Percentiles rank a stretch among this genome's conserved stretches.
Evolutionary conservation across 2,888 invertebrate species (phyloP).

Genomic region (Parasteatoda lunata): DNA sequence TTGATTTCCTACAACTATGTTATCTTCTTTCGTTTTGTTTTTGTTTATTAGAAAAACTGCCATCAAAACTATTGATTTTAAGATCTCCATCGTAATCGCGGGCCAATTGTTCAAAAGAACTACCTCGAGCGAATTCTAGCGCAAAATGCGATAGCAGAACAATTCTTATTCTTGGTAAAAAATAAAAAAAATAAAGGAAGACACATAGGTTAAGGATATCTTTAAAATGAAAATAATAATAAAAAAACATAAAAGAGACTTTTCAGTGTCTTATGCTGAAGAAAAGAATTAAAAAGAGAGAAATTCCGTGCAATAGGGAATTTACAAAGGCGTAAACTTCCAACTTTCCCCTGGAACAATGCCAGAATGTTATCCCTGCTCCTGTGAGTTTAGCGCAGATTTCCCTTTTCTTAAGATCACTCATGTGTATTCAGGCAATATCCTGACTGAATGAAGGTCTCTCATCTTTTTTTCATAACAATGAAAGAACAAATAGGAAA

Average conservation of each 20-base stretch:
- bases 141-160: neutral
- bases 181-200: conserved; percentile 9
- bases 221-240: conserved; percentile 5
- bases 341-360: conserved; percentile 41
- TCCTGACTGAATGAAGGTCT: conserved; percentile 52
- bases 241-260: conserved; percentile 15
- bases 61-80: no score
- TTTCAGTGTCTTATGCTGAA: neutral
- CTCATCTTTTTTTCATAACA: conserved; percentile 20
- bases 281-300: conserved; percentile 46
- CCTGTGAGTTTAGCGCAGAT: conserved; percentile 35
- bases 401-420: conserved; percentile 45
- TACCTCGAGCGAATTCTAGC: neutral
- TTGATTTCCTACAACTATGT: no score
- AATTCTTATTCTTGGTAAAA: conserved; percentile 14
- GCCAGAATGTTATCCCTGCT: conserved; percentile 44
- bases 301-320: conserved; percentile 47
- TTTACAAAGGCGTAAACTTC: conserved; percentile 58
- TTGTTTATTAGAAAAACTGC: no score
- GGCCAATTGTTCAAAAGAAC: neutral
- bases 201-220: conserved; percentile 27
- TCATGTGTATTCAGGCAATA: conserved; percentile 59
- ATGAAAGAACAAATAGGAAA: neutral
- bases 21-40: no score
- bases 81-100: no score